Evolutionary conservation across 2,888 invertebrate species (phyloP).

Genomic region (Dascillus cervinus): DNA sequence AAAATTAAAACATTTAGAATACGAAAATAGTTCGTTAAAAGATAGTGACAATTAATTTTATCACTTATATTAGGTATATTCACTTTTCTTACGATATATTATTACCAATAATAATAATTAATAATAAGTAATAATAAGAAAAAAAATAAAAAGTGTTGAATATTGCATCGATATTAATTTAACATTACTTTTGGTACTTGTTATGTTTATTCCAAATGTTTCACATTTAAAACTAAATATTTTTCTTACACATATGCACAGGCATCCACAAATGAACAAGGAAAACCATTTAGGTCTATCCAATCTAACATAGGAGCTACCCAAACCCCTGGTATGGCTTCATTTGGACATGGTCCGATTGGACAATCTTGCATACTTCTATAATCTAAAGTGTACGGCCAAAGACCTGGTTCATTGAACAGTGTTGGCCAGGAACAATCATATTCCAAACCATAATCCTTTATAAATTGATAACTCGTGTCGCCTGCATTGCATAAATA

Average conservation of each 20-base stretch:
- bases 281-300: conserved; percentile 40
- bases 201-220: too few relatives aligned
- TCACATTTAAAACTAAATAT: too few relatives aligned
- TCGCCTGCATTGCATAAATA: conserved; percentile 30
- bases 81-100: too few relatives aligned
- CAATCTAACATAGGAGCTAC: conserved; percentile 52
- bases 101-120: too few relatives aligned
- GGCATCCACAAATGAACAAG: conserved; percentile 52
- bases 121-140: too few relatives aligned
- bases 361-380: conserved; percentile 46
- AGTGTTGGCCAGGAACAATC: conserved; percentile 53
- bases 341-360: conserved; percentile 47
- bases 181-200: too few relatives aligned
- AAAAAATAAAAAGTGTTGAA: too few relatives aligned
- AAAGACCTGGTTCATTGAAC: conserved; percentile 43
- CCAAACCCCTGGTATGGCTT: conserved; percentile 50
- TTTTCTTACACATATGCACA: conserved; percentile 42
- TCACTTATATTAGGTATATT: too few relatives aligned
- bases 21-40: too few relatives aligned
- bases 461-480: conserved; percentile 44
- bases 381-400: conserved; percentile 59
- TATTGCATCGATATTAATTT: too few relatives aligned
- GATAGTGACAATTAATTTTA: too few relatives aligned
- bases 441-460: conserved; percentile 44
- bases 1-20: too few relatives aligned